phyloP scores from a whole-genome alignment of 2,888 invertebrate genomes.

The Oscheius sp. region DNA sequence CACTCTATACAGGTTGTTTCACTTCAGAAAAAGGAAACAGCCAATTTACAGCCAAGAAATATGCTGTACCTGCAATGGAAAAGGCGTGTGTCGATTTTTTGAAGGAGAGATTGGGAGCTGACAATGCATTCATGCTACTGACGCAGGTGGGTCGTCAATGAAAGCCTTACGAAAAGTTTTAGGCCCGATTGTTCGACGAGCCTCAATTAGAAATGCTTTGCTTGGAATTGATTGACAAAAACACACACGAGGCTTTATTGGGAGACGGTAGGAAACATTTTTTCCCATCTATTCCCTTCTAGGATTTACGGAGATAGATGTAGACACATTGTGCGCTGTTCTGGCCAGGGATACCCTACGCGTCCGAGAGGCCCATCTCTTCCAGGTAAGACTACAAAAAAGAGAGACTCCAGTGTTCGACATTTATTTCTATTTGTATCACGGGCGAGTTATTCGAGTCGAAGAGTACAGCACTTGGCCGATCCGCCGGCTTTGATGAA shows the following conservation, averaged over 20 bases:
- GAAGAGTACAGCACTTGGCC: conserved; percentile 61
- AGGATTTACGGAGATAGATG: conserved; percentile 85
- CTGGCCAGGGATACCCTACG: conserved; percentile 84
- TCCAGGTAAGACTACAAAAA: conserved; percentile 77
- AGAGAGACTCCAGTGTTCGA: not conserved
- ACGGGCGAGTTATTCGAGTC: conserved; percentile 39
- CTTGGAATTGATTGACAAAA: conserved; percentile 86
- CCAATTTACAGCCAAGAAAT: conserved; percentile 81
- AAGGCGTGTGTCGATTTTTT: conserved; percentile 86
- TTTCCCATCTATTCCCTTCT: not conserved
- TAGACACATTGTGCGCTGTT: conserved; percentile 83
- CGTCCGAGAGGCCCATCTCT: conserved; percentile 84
- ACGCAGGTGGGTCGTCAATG: conserved; percentile 74
- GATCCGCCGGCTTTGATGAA: conserved; percentile 72
- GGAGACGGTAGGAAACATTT: conserved; percentile 78
- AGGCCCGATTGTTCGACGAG: conserved; percentile 85
- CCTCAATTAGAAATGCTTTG: conserved; percentile 85
- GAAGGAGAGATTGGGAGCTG: conserved; percentile 82
- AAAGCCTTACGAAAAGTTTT: conserved; percentile 39
- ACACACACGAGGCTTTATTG: conserved; percentile 83
- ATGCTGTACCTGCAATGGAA: conserved; percentile 86
- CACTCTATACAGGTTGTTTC: conserved; percentile 80
- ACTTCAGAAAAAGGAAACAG: not conserved
- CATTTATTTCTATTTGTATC: conserved; percentile 9
- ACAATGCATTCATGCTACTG: conserved; percentile 86